A percentile compares a stretch with the other conserved stretches of the same genome.
phyloP scores from a whole-genome alignment of 2,888 invertebrate species.

The Hydropsyche betteni region DNA sequence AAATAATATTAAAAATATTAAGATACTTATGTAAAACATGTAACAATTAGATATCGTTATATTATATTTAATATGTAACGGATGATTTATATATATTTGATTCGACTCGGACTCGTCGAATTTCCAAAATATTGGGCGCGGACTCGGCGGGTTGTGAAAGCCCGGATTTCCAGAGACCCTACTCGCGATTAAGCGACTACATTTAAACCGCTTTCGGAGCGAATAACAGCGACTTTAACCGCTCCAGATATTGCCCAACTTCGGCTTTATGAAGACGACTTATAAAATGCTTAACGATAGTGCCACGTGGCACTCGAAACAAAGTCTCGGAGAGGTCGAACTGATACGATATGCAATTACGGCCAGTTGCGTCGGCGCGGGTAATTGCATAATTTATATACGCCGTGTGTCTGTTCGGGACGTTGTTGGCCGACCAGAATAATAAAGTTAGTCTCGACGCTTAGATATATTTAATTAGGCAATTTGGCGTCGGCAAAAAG shows the following conservation, averaged over 20 bases:
- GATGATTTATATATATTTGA: too few species aligned
- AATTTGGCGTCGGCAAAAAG: conserved; percentile 43
- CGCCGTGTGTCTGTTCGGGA: neutral
- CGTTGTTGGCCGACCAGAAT: conserved; percentile 20
- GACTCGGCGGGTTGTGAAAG: neutral
- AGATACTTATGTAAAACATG: too few species aligned
- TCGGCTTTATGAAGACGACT: conserved; percentile 5
- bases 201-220: too few species aligned
- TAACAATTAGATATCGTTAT: too few species aligned
- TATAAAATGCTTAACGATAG: conserved; percentile 29
- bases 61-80: too few species aligned
- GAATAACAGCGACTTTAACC: too few species aligned
- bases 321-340: neutral
- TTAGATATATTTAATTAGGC: conserved; percentile 47
- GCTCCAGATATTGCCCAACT: too few species aligned
- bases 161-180: too few species aligned
- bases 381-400: conserved; percentile 12
- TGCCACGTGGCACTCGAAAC: neutral
- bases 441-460: conserved; percentile 41
- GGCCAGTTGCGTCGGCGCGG: neutral
- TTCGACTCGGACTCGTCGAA: too few species aligned
- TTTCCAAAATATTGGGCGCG: neutral
- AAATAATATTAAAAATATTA: too few species aligned
- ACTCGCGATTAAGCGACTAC: too few species aligned
- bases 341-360: neutral